A percentile compares a stretch with the other conserved stretches of the same genome.
Conservation (phyloP, 2,797 vertebrate genomes). For the Paedocypris micromegethes region DNA sequence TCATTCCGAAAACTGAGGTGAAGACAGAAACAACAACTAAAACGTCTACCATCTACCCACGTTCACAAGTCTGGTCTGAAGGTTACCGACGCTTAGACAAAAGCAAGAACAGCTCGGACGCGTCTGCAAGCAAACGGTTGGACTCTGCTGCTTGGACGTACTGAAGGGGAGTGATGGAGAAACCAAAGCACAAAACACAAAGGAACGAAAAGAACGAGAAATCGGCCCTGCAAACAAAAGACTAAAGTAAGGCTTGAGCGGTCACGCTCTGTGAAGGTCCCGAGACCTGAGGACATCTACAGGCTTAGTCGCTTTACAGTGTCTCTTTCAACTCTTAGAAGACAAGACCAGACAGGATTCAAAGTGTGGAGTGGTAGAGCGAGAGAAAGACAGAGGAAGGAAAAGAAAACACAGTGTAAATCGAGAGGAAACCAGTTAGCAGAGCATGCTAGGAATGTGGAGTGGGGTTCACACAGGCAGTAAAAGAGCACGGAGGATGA, state of each 20-base stretch:
- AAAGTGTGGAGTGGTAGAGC: constrained; percentile 58
- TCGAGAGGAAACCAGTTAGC: constrained; percentile 84
- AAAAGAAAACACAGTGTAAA: constrained; percentile 71
- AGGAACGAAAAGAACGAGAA: constrained; percentile 58
- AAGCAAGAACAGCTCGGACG: constrained; percentile 52
- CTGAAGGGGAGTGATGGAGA: constrained; percentile 57
- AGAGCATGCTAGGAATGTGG: constrained; percentile 85
- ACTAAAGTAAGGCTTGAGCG: constrained; percentile 68
- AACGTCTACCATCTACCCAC: constrained; percentile 66
- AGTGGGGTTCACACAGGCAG: constrained; percentile 88
- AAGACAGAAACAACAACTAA: constrained; percentile 61
- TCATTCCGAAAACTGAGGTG: constrained; percentile 63
- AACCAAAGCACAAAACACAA: constrained; percentile 55
- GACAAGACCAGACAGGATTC: constrained; percentile 72
- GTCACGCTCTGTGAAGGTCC: constrained; percentile 59
- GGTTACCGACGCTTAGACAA: constrained; percentile 61
- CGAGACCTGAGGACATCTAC: constrained; percentile 37
- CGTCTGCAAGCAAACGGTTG: constrained; percentile 59
- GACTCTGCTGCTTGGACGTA: constrained; percentile 68
- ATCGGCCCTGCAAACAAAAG: constrained; percentile 69
- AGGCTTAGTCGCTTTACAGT: constrained; percentile 58
- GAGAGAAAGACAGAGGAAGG: constrained; percentile 39
- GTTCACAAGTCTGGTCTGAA: constrained; percentile 66
- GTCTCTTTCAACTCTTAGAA: constrained; percentile 58
- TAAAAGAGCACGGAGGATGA: constrained; percentile 78